phyloP scores from a whole-genome alignment of 2,888 invertebrate species.

The Drosophila lacicola region DNA sequence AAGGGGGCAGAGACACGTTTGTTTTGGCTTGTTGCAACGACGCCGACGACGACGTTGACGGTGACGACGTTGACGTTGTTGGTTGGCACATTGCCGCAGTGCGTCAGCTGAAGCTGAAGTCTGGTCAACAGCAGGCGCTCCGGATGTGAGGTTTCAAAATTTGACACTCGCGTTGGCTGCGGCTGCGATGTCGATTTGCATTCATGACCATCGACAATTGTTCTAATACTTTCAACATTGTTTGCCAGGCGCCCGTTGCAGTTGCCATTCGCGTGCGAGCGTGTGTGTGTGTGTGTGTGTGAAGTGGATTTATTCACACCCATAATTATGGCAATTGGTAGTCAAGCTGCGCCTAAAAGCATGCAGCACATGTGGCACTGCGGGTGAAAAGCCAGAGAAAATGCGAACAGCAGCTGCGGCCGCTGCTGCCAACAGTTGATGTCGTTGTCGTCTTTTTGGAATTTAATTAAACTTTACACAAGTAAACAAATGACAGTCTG shows the following conservation, averaged over 20 bases:
- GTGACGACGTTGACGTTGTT: slow-evolving; percentile 23
- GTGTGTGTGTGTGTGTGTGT: neutral
- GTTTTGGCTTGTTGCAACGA: slow-evolving; percentile 47
- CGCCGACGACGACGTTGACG: slow-evolving; percentile 21
- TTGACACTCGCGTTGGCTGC: slow-evolving; percentile 55
- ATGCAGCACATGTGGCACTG: slow-evolving; percentile 41
- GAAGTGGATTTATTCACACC: slow-evolving; percentile 39
- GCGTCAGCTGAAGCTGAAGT: slow-evolving; percentile 60
- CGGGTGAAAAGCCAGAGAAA: slow-evolving; percentile 30
- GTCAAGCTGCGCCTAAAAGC: slow-evolving; percentile 52
- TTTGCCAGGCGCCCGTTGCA: slow-evolving; percentile 23
- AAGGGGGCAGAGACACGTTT: slow-evolving; percentile 36
- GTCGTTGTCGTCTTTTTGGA: slow-evolving; percentile 75
- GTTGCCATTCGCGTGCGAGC: slow-evolving; percentile 5
- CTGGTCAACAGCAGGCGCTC: slow-evolving; percentile 43
- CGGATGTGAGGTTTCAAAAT: slow-evolving; percentile 46
- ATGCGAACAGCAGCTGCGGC: slow-evolving; percentile 39
- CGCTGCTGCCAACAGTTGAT: slow-evolving; percentile 58
- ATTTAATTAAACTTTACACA: slow-evolving; percentile 80
- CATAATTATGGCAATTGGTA: slow-evolving; percentile 76
- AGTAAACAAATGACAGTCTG: slow-evolving; percentile 80
- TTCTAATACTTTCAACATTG: slow-evolving; percentile 64
- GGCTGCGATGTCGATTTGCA: slow-evolving; percentile 59
- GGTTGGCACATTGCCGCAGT: slow-evolving; percentile 59
- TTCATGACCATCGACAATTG: slow-evolving; percentile 71